phyloP scores from a whole-genome alignment of 1,140 invertebrate genomes.

The Drepana arcuata region DNA sequence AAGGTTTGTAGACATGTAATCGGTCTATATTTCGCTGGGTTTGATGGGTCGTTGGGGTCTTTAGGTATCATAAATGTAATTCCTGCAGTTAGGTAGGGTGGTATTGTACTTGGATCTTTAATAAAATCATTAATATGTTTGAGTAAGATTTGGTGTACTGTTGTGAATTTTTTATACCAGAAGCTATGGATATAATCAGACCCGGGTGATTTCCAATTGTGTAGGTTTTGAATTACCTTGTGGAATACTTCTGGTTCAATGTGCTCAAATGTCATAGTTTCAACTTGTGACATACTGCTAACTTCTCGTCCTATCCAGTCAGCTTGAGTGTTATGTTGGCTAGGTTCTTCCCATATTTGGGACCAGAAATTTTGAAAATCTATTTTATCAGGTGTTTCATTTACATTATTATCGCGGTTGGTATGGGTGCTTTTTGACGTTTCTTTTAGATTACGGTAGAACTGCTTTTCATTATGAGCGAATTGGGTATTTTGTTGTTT shows the following conservation, averaged over 20 bases:
- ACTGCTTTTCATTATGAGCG: slow-evolving; percentile 13
- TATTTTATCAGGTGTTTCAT: not conserved
- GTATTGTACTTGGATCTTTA: slow-evolving; percentile 7
- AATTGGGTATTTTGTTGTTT: slow-evolving; percentile 17
- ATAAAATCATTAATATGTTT: slow-evolving; percentile 11
- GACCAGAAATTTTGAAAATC: not conserved
- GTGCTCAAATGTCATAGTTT: not conserved
- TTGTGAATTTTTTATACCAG: slow-evolving; percentile 16
- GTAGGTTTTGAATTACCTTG: not conserved
- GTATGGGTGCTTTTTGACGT: no score
- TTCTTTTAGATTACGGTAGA: slow-evolving; percentile 14
- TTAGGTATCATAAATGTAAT: slow-evolving; percentile 8
- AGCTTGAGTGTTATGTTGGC: not conserved
- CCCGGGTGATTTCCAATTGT: slow-evolving; percentile 1
- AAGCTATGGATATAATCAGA: slow-evolving; percentile 15
- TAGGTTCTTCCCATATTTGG: not conserved
- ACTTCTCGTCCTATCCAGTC: not conserved
- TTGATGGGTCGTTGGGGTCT: no score
- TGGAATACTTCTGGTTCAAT: not conserved
- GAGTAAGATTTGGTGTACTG: slow-evolving; percentile 6
- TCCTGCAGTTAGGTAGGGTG: slow-evolving; percentile 9
- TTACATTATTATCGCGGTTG: not conserved
- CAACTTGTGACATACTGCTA: not conserved
- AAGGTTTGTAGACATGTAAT: no score
- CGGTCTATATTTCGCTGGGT: no score